Conservation (phyloP, 2,113 vertebrate species). For the Tinamus guttatus region DNA sequence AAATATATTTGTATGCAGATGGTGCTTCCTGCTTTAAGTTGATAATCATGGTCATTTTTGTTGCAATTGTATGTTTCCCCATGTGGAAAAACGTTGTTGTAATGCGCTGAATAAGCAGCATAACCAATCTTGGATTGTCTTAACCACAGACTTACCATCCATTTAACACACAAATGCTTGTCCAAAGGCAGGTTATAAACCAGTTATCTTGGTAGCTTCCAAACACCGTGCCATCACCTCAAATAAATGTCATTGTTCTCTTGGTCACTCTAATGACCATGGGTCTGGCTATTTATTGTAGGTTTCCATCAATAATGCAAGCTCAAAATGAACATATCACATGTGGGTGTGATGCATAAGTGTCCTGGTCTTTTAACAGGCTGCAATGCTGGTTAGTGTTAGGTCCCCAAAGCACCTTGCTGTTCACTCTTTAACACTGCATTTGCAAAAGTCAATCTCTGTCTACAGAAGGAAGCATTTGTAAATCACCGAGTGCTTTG, state of each 20-base stretch:
- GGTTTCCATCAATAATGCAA: conserved; percentile 24
- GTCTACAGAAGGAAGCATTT: not conserved
- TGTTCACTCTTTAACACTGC: not conserved
- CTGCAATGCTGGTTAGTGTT: not conserved
- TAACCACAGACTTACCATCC: conserved; percentile 41
- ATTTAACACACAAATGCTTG: conserved; percentile 36
- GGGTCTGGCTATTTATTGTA: not conserved
- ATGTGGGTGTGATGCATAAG: not conserved
- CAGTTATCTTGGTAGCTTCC: too few species aligned
- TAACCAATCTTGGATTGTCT: not conserved
- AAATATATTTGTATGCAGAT: not conserved
- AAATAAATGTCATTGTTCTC: conserved; percentile 3
- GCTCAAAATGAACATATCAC: not conserved
- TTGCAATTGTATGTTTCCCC: conserved; percentile 37
- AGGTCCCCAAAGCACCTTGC: not conserved
- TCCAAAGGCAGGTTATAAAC: conserved; percentile 46
- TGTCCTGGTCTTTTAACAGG: too few species aligned
- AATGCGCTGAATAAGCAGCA: not conserved
- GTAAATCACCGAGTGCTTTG: not conserved
- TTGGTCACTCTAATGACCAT: not conserved
- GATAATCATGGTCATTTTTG: conserved; percentile 36
- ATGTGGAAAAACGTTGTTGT: conserved; percentile 7
- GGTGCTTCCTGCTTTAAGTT: not conserved
- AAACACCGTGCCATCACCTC: conserved; percentile 14
- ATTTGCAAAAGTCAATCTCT: not conserved